Evolutionary conservation across 2,888 invertebrate genomes (phyloP).

Genomic region (Belgica antarctica): DNA sequence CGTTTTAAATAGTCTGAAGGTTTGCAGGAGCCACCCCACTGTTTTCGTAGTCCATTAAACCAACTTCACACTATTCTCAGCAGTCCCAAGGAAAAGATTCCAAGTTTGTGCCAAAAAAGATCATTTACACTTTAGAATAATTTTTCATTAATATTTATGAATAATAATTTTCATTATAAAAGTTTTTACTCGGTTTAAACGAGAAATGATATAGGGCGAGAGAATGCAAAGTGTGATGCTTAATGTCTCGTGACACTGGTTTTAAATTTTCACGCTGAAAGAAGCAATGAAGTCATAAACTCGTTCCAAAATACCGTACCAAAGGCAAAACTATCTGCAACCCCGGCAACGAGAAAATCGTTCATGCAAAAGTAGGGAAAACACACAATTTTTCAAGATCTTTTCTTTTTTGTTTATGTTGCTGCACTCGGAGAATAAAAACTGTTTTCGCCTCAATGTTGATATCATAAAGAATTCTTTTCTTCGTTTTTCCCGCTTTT

Average conservation of each 20-base stretch:
- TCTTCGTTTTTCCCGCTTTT: too few species aligned
- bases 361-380: constrained; percentile 15
- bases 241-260: constrained; percentile 7
- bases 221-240: constrained; percentile 4
- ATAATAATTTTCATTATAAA: constrained; percentile 35
- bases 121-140: constrained; percentile 35
- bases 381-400: constrained; percentile 14
- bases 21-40: too few species aligned
- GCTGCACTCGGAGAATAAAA: background rate
- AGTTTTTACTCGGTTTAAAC: background rate
- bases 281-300: background rate
- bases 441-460: background rate
- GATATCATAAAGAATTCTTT: constrained; percentile 17
- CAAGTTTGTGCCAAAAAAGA: background rate
- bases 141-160: constrained; percentile 38
- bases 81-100: background rate
- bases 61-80: too few species aligned
- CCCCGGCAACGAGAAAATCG: background rate
- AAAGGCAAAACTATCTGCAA: background rate
- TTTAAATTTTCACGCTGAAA: background rate
- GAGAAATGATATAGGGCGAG: background rate
- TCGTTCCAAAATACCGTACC: background rate
- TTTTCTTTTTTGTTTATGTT: background rate
- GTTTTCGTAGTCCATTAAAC: too few species aligned
- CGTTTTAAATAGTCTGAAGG: too few species aligned